Evolutionary conservation across 2,113 vertebrate species (phyloP).

Genomic region (Tilapia sparmanii): DNA sequence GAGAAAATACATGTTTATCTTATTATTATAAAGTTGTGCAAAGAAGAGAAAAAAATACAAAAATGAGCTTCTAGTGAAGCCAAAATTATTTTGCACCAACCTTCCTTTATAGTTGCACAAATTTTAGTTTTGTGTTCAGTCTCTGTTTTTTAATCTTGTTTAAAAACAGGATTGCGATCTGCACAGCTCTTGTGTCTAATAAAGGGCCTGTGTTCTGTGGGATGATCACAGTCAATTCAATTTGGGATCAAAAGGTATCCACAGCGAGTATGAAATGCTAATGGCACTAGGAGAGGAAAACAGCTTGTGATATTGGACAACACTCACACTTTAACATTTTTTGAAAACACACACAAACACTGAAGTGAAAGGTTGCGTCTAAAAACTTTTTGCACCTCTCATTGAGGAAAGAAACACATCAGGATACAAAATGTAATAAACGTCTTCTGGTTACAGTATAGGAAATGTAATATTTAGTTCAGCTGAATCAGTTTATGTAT

Average conservation of each 20-base stretch:
- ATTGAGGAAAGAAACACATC: neutral
- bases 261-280: neutral
- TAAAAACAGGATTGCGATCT: neutral
- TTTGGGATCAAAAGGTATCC: neutral
- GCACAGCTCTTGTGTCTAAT: neutral
- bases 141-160: neutral
- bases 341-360: neutral
- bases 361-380: neutral
- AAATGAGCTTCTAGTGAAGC: neutral
- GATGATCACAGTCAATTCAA: neutral
- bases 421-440: neutral
- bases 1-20: neutral
- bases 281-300: neutral
- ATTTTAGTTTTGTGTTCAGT: neutral
- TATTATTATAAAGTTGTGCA: neutral
- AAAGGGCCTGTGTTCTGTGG: neutral
- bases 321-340: neutral
- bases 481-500: neutral
- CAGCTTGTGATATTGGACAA: neutral
- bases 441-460: neutral
- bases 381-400: neutral
- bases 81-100: neutral
- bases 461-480: neutral
- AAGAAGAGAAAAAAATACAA: neutral
- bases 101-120: neutral